These are phyloP conservation scores for Sciurus niger DNA, from an alignment of 2,113 vertebrate genomes.

Conservation along the genomic window DNA sequence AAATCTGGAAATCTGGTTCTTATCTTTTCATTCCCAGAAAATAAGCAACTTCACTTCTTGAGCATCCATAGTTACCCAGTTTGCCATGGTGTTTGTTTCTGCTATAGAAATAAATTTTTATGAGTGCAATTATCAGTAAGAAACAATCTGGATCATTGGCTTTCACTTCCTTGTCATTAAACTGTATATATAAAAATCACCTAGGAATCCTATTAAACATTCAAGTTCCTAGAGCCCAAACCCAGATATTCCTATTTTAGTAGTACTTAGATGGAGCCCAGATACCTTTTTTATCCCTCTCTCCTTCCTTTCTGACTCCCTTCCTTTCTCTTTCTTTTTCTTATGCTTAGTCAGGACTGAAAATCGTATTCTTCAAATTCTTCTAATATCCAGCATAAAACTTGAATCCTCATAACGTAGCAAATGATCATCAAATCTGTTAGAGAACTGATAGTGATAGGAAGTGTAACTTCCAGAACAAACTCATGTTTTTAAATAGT, in stretches of 20 bases:
- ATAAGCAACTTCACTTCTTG: neutral
- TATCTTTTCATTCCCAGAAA: neutral
- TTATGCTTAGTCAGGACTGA: neutral
- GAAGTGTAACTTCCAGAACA: constrained; percentile 25
- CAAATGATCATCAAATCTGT: neutral
- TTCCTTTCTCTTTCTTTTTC: neutral
- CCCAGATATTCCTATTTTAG: no score
- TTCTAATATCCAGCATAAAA: neutral
- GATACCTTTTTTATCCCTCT: no score
- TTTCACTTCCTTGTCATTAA: neutral
- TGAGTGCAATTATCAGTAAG: neutral
- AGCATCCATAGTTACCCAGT: neutral
- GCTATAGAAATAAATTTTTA: neutral
- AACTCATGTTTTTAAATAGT: neutral
- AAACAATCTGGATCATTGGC: neutral
- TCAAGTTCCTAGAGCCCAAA: constrained; percentile 9
- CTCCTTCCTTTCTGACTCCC: rapidly evolving
- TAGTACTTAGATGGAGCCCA: no score
- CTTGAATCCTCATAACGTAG: neutral
- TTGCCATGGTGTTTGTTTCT: neutral
- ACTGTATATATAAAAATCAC: neutral
- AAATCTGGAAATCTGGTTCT: neutral
- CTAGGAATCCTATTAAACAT: neutral
- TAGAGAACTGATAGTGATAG: neutral
- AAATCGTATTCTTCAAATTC: constrained; percentile 7